Base-by-base conservation (phyloP, 2,113 vertebrate species). In the Pycnonotus jocosus region DNA sequence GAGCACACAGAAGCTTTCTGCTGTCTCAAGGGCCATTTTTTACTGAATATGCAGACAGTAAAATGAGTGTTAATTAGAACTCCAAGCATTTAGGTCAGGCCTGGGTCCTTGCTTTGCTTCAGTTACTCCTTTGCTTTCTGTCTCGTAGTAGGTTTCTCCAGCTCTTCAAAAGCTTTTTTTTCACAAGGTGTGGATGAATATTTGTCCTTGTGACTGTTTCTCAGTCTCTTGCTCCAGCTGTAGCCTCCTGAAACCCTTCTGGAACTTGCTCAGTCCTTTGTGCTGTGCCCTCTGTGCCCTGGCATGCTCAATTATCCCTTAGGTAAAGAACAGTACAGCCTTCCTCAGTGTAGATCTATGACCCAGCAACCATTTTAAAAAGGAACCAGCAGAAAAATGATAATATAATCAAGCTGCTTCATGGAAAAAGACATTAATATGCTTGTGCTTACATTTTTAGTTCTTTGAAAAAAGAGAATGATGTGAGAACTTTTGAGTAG, bases 321-420 rank as follows among this genome's bases (percentile, higher is more conserved):
- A 7, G 22, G 44, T 69, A 5, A 18, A 8, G 58, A 42, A 4
- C 45, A 58, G 30, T 7, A 6, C 65, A 8, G 37, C 35, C 12
- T 81, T 53, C 31, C 33, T 57, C 53, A 5, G 0, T 40, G 64
- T 18, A 28, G 4, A 5, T 31, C 45, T 51, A 0, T 54, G 40
- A 51, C 45, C 61, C 40, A 50, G 15, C 37, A 40, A 65, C 17
- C 44, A 37, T 12, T 35, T 86, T 15, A 22, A 50, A 65, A 85
- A 42, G 31, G 35, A 7, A 45, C 7, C 2, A 51, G 45, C 66
- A 62, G 66, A 42, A 76, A 58, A 48, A 51, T 51, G 1, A 19
- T 66, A 30, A 57, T 68, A 24, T 35, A 68, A 20, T 28, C 10
- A 38, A 70, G 68, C 35, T 51, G 6, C 66, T 45, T 61, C 4